Evolutionary conservation across 1,140 invertebrate genomes (phyloP).

Genomic region (Pogonus chalceus): DNA sequence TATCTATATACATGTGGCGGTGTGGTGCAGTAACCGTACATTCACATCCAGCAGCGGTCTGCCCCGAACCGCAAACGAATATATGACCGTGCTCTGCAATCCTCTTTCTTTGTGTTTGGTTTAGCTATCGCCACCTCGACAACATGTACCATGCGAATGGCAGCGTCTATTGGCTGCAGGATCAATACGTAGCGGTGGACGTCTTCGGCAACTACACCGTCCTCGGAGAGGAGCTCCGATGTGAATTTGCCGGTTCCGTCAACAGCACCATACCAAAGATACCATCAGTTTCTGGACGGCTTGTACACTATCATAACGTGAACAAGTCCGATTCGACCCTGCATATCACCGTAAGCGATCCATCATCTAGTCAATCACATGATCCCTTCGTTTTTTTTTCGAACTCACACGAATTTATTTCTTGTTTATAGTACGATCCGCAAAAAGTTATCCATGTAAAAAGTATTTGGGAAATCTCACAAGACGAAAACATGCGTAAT

Average conservation of each 20-base stretch:
- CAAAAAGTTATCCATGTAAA: conserved; percentile 42
- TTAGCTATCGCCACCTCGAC: conserved; percentile 34
- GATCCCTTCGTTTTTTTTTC: not conserved
- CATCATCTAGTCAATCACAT: not conserved
- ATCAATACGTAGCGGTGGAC: conserved; percentile 42
- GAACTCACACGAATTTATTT: not conserved
- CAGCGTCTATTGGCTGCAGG: conserved; percentile 46
- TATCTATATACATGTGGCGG: not conserved
- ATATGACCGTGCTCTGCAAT: conserved; percentile 5
- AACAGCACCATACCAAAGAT: conserved; percentile 47
- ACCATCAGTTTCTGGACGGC: conserved; percentile 40
- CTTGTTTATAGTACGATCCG: conserved; percentile 35
- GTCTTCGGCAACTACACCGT: conserved; percentile 38
- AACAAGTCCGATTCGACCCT: conserved; percentile 41
- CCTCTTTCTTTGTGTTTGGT: conserved; percentile 16
- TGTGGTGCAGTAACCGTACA: not conserved
- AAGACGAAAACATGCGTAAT: conserved; percentile 36
- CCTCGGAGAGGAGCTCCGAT: conserved; percentile 32
- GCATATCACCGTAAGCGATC: conserved; percentile 35
- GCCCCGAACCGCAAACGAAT: not conserved
- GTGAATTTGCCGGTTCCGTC: conserved; percentile 40
- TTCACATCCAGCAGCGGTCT: conserved; percentile 1
- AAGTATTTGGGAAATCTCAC: conserved; percentile 44
- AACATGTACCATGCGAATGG: conserved; percentile 33
- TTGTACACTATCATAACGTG: conserved; percentile 42